These are phyloP conservation scores for Orthosia incerta DNA, from an alignment of 2,888 invertebrate species.

Conservation along the genomic window DNA sequence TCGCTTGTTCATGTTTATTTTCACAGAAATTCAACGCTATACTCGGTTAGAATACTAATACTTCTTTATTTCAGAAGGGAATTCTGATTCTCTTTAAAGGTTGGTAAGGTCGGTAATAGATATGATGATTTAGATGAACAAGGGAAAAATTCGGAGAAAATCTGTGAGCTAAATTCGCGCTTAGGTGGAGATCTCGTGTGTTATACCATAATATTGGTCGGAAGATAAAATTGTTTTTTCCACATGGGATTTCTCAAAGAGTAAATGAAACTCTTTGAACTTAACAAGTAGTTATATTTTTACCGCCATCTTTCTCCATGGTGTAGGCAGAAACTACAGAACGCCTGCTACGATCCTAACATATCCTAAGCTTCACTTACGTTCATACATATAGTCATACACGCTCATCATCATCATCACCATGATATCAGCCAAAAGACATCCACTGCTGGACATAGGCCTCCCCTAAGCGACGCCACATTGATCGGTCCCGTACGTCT, in stretches of 20 bases:
- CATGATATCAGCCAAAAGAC: no score
- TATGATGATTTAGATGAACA: constrained; percentile 29
- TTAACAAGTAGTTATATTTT: neutral
- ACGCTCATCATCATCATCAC: no score
- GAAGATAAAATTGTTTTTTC: neutral
- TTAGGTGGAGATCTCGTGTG: constrained; percentile 7
- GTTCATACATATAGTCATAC: no score
- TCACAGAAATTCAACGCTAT: constrained; percentile 32
- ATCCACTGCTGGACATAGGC: no score
- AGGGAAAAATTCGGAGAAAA: neutral
- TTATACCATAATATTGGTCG: neutral
- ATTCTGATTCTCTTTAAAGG: constrained; percentile 17
- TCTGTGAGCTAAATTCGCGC: neutral
- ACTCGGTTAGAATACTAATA: constrained; percentile 57
- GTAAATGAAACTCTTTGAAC: neutral
- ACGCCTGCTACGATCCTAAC: no score
- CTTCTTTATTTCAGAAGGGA: constrained; percentile 25
- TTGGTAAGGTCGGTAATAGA: constrained; percentile 28
- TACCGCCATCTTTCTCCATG: no score
- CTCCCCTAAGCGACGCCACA: no score
- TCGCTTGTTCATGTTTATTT: constrained; percentile 50
- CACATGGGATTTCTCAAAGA: neutral
- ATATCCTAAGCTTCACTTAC: no score
- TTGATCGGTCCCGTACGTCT: no score
- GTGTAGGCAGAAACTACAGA: no score